Conservation (phyloP, 2,888 invertebrate species). For the Lamellibrachia columna region DNA sequence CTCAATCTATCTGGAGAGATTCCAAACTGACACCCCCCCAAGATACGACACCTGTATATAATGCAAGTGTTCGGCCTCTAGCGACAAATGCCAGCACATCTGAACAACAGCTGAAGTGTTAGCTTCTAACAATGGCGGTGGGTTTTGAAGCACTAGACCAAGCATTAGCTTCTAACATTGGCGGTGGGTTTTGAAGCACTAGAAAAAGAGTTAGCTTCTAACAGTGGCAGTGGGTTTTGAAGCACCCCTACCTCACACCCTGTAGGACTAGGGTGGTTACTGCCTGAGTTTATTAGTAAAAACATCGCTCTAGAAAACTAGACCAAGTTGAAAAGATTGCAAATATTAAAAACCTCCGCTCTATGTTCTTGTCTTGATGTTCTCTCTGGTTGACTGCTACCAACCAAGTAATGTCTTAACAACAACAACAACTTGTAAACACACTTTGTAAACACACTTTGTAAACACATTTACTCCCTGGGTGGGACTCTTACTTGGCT, state of each 20-base stretch:
- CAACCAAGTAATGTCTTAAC: not conserved
- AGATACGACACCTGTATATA: not conserved
- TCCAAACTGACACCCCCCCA: no score
- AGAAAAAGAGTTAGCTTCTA: no score
- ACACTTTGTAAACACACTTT: not conserved
- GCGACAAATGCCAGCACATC: not conserved
- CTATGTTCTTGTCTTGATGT: not conserved
- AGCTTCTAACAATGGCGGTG: not conserved
- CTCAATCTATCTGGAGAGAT: no score
- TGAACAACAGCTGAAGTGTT: not conserved
- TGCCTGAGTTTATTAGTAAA: no score
- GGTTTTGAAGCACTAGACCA: not conserved
- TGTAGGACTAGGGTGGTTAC: no score
- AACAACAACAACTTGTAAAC: not conserved
- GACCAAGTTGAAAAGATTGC: not conserved
- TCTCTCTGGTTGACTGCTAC: not conserved
- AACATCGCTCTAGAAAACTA: not conserved
- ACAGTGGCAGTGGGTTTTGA: not conserved
- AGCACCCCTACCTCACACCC: no score
- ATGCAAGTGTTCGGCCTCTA: not conserved
- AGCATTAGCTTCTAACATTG: not conserved
- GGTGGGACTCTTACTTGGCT: not conserved
- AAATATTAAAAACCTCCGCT: not conserved
- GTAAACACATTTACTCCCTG: not conserved
- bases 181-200: not conserved